Conservation (phyloP, 2,888 invertebrate genomes). For the Elmis aenea region DNA sequence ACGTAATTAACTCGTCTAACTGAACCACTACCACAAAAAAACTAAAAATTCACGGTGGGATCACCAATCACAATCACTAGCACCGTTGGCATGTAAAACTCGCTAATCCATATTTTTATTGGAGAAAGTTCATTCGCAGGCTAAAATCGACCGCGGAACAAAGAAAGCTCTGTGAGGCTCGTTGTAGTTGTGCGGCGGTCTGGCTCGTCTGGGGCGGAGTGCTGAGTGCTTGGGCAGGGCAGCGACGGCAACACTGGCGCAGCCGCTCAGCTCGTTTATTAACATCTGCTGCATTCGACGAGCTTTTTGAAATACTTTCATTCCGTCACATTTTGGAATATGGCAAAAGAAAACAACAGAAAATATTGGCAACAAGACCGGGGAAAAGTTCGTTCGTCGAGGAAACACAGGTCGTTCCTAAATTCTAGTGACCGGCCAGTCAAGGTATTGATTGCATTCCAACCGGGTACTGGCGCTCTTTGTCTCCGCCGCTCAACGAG, state of each 20-base stretch:
- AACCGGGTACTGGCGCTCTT: slow-evolving; percentile 20
- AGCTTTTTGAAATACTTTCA: slow-evolving; percentile 4
- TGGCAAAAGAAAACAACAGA: no score
- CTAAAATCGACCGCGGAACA: slow-evolving; percentile 31
- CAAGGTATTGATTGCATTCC: slow-evolving; percentile 23
- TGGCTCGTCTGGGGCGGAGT: slow-evolving; percentile 39
- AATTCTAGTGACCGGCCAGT: no score
- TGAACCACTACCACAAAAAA: slow-evolving; percentile 11
- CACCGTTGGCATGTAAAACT: slow-evolving; percentile 8
- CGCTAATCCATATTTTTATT: slow-evolving; percentile 10
- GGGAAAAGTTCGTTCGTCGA: no score
- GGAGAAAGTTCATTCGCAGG: slow-evolving; percentile 10
- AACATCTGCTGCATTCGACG: slow-evolving; percentile 18
- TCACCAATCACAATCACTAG: slow-evolving; percentile 15
- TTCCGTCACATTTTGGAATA: not conserved
- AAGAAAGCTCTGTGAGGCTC: slow-evolving; percentile 30
- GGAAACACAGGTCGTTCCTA: no score
- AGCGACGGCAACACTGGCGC: slow-evolving; percentile 31
- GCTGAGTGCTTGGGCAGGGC: slow-evolving; percentile 42
- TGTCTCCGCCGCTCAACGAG: slow-evolving; percentile 19
- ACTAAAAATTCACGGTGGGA: slow-evolving; percentile 11
- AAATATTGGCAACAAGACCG: no score
- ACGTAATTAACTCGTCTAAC: slow-evolving; percentile 5
- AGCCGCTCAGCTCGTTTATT: slow-evolving; percentile 26
- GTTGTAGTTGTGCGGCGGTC: slow-evolving; percentile 29